Evolutionary conservation across 2,888 invertebrate species (phyloP).

Genomic region (Caenorhabditis imperialis): DNA sequence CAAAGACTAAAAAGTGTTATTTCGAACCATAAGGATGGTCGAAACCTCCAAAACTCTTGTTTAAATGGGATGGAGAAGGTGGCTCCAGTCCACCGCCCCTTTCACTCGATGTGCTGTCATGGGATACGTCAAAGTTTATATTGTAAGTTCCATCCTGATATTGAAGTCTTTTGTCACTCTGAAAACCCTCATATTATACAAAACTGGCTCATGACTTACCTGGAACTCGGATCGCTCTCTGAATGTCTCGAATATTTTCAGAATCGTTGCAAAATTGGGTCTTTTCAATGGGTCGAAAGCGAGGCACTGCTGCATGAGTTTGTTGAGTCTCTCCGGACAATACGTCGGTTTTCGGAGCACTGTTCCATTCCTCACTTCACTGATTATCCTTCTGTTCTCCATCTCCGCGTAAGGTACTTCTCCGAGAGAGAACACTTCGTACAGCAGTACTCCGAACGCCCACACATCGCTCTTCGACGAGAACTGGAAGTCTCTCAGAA

Average conservation of each 20-base stretch:
- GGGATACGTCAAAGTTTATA: slow-evolving; percentile 53
- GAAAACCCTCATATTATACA: neutral
- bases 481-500: slow-evolving; percentile 93
- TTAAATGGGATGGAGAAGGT: slow-evolving; percentile 39
- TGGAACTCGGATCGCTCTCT: slow-evolving; percentile 67
- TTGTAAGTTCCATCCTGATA: slow-evolving; percentile 54
- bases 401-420: slow-evolving; percentile 96
- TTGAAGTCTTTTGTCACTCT: slow-evolving; percentile 55
- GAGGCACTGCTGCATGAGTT: slow-evolving; percentile 67
- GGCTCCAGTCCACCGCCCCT: slow-evolving; percentile 21
- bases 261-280: slow-evolving; percentile 62
- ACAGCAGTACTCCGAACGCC: slow-evolving; percentile 85
- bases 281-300: slow-evolving; percentile 58
- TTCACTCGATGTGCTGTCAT: slow-evolving; percentile 54
- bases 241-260: slow-evolving; percentile 65
- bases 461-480: slow-evolving; percentile 97
- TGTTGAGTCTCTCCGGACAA: slow-evolving; percentile 84
- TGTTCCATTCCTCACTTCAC: slow-evolving; percentile 82
- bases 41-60: slow-evolving; percentile 54
- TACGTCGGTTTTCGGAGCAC: slow-evolving; percentile 83
- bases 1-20: neutral
- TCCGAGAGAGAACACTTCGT: slow-evolving; percentile 96
- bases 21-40: slow-evolving; percentile 43
- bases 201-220: slow-evolving; percentile 23
- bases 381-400: slow-evolving; percentile 82